phyloP scores from a whole-genome alignment of 1,140 invertebrate species.

The Dolichoris vasculosae region DNA sequence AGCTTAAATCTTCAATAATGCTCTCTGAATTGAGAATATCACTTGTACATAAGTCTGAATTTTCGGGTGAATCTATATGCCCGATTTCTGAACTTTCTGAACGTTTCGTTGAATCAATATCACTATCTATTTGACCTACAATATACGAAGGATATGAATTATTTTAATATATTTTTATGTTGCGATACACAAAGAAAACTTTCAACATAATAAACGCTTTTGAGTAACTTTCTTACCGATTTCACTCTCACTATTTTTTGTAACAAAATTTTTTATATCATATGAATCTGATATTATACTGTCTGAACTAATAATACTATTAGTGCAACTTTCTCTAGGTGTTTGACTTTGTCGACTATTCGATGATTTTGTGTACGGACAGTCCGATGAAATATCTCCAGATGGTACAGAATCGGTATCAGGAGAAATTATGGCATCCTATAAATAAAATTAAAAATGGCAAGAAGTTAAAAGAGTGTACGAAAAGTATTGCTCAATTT shows the following conservation, averaged over 20 bases:
- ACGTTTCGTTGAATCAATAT: conserved; percentile 68
- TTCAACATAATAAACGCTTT: neutral
- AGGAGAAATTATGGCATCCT: conserved; percentile 69
- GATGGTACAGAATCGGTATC: conserved; percentile 67
- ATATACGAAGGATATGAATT: conserved; percentile 57
- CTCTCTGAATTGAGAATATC: conserved; percentile 84
- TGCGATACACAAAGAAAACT: conserved; percentile 23
- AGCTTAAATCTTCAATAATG: conserved; percentile 84
- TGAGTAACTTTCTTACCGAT: conserved; percentile 62
- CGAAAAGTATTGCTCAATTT: neutral
- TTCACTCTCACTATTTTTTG: conserved; percentile 70
- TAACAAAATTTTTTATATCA: conserved; percentile 64
- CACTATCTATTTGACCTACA: conserved; percentile 69
- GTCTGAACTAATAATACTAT: conserved; percentile 67
- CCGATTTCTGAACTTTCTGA: conserved; percentile 76
- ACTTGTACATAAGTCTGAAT: conserved; percentile 81
- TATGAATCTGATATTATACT: conserved; percentile 65
- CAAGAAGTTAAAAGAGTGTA: neutral
- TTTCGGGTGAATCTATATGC: conserved; percentile 85
- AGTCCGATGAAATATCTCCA: conserved; percentile 58
- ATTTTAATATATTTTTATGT: neutral
- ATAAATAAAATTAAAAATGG: neutral
- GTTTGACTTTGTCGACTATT: conserved; percentile 47
- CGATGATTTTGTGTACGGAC: conserved; percentile 55
- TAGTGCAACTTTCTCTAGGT: conserved; percentile 63